Evolutionary conservation across 2,113 vertebrate species (phyloP).

Genomic region (Pithys albifrons): DNA sequence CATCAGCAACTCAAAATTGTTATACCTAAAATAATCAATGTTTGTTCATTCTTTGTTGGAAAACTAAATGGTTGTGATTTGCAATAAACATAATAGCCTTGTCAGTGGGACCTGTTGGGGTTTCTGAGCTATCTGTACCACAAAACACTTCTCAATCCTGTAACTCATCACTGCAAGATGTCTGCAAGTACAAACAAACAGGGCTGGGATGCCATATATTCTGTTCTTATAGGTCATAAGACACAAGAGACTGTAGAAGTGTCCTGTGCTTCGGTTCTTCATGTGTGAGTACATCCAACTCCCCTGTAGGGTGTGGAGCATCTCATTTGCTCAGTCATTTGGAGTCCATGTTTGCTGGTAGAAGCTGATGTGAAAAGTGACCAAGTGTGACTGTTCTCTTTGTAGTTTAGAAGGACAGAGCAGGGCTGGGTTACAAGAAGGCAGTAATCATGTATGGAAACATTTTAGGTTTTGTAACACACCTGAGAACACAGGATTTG

Average conservation of each 20-base stretch:
- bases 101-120: not conserved
- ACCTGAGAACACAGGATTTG: not conserved
- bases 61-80: not conserved
- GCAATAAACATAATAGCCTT: not conserved
- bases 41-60: not conserved
- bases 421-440: not conserved
- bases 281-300: not conserved
- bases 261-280: not conserved
- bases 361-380: not conserved
- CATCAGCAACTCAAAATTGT: fast-evolving
- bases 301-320: not conserved
- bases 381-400: not conserved
- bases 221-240: fast-evolving
- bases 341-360: not conserved
- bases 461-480: not conserved
- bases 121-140: not conserved
- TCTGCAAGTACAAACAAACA: not conserved
- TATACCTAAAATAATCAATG: not conserved
- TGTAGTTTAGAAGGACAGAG: not conserved
- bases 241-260: not conserved
- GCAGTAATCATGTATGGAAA: not conserved
- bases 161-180: not conserved
- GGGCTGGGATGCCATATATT: fast-evolving
- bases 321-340: not conserved
- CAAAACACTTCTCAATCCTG: not conserved